Base-by-base conservation (phyloP, 2,888 invertebrate species). In the Ommatoiulus sabulosus region DNA sequence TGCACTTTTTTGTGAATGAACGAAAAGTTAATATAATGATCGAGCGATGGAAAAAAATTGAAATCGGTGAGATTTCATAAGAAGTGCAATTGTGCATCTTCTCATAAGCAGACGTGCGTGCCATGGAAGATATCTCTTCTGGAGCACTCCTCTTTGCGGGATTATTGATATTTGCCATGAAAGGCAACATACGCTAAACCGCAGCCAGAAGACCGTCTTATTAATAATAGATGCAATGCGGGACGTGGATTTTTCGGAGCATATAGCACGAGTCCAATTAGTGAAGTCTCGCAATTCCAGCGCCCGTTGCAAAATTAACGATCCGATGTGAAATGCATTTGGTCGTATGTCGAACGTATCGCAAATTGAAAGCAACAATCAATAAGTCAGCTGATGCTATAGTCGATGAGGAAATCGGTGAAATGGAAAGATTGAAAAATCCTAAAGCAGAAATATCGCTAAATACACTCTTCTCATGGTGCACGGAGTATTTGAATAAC, bases 361-460 rank as follows among this genome's bases (percentile, higher is more conserved):
- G n/a, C 57, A n/a, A 57, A 57, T 57, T 57, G 57, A 57, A 57
- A 57, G 57, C 57, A 57, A 57, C 57, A 57, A 57, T 57, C 57
- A 57, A 57, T 57, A n/a, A 57, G 57, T 57, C n/a, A n/a, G 57
- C 57, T n/a, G 6, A 57, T 57, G 57, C n/a, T n/a, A 17, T 57
- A 57, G 57, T 6, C 57, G n/a, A 57, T 4, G 57, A 57, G n/a
- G 57, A 57, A 57, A n/a, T 57, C 57, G 7, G 57, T n/a, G 57
- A 3, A 57, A n/a, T n/a, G 57, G 5, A 17, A n/a, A n/a, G 57
- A n/a, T n/a, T 57, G 57, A n/a, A 12, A 57, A 57, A 57, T n/a
- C 57, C 57, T 57, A 57, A 57, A 57, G 57, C 57, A 57, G 57
- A 57, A 57, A 57, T n/a, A 57, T 57, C n/a, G n/a, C 57, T 52